phyloP scores from a whole-genome alignment of 2,113 vertebrate genomes.

The Onychostoma macrolepis region DNA sequence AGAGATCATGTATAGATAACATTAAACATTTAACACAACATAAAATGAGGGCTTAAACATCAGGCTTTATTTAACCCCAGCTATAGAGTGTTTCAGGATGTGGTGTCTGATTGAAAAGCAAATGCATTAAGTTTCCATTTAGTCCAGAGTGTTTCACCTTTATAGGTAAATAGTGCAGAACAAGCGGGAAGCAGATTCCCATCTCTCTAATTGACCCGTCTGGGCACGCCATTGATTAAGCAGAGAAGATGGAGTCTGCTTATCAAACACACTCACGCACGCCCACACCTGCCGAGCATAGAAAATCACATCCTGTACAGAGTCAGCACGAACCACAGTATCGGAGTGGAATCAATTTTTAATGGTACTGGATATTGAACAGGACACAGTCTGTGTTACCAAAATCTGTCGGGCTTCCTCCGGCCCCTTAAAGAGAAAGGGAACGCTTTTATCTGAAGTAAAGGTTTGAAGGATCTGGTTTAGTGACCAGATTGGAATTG shows the following conservation, averaged over 20 bases:
- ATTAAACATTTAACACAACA: background rate
- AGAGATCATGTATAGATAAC: background rate
- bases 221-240: conserved; percentile 49
- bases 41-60: background rate
- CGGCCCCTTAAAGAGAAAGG: background rate
- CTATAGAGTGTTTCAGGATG: background rate
- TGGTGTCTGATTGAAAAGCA: conserved; percentile 18
- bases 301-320: conserved; percentile 52
- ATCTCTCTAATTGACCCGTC: conserved; percentile 43
- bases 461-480: background rate
- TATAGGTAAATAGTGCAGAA: conserved; percentile 42
- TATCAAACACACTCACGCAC: background rate
- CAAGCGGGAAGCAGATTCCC: conserved; percentile 24
- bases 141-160: conserved; percentile 35
- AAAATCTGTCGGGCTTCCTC: conserved; percentile 4
- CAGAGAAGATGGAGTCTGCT: conserved; percentile 45
- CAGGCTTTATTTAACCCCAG: background rate
- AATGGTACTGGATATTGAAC: conserved; percentile 16
- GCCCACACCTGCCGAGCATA: conserved; percentile 42
- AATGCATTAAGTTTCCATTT: conserved; percentile 38
- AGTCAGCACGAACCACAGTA: conserved; percentile 24
- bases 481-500: background rate
- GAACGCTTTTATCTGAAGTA: background rate
- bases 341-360: conserved; percentile 41
- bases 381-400: conserved; percentile 36